Conservation (phyloP, 1,140 invertebrate genomes). For the Neomicropteryx cornuta region DNA sequence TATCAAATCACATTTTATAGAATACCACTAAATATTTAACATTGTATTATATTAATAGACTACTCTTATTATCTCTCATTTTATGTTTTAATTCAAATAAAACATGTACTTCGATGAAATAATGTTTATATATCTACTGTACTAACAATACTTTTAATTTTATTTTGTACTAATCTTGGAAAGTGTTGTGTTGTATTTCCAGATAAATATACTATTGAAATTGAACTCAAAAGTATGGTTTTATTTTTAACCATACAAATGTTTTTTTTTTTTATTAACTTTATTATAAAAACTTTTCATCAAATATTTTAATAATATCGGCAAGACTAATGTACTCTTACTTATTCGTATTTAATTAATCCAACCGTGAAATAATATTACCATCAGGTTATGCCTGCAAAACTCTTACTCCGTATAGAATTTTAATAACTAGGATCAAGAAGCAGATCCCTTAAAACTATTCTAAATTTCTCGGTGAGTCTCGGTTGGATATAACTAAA, state of each 20-base stretch:
- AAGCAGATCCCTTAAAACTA: too few species aligned
- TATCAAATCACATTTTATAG: slow-evolving; percentile 21
- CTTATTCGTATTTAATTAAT: not conserved
- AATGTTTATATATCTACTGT: slow-evolving; percentile 42
- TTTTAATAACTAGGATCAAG: too few species aligned
- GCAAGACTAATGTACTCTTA: not conserved
- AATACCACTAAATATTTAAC: slow-evolving; percentile 38
- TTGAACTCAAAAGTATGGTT: slow-evolving; percentile 41
- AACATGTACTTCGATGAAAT: slow-evolving; percentile 40
- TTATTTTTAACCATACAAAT: slow-evolving; percentile 15
- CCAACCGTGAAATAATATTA: not conserved
- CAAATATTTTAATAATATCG: too few species aligned
- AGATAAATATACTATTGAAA: slow-evolving; percentile 42
- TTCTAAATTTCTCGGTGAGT: too few species aligned
- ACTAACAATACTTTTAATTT: slow-evolving; percentile 45
- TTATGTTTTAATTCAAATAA: slow-evolving; percentile 41
- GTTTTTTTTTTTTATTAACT: not conserved
- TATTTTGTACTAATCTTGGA: slow-evolving; percentile 45
- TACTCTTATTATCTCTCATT: too few species aligned
- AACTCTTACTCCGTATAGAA: too few species aligned
- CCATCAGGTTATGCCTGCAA: too few species aligned
- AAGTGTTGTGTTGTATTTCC: slow-evolving; percentile 44
- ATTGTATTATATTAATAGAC: slow-evolving; percentile 10
- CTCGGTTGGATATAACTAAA: too few species aligned
- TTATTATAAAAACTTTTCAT: too few species aligned